phyloP scores from a whole-genome alignment of 2,113 vertebrate species.

The Campylomormyrus numenius region DNA sequence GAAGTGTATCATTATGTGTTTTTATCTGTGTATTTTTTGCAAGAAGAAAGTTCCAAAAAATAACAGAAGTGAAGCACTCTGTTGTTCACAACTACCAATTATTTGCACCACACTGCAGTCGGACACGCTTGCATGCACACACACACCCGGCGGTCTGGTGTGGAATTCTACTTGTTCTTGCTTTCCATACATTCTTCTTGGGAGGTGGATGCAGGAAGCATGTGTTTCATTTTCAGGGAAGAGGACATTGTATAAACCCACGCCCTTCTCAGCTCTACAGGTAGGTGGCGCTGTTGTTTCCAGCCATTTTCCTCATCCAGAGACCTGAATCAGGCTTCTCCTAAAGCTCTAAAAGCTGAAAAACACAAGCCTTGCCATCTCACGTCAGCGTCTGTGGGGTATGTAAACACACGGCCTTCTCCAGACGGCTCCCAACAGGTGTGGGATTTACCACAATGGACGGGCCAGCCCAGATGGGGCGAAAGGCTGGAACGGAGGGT shows the following conservation, averaged over 20 bases:
- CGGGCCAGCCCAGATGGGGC: not conserved
- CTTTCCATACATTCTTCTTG: not conserved
- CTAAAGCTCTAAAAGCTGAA: not conserved
- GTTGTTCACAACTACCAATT: not conserved
- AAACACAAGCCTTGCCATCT: slow-evolving; percentile 15
- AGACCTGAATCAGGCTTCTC: not conserved
- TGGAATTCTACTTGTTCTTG: not conserved
- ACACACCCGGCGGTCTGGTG: not conserved
- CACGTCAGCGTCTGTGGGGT: slow-evolving; percentile 26
- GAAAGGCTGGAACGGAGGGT: not conserved
- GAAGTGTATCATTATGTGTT: not conserved
- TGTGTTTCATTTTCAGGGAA: not conserved
- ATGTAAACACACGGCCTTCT: not conserved
- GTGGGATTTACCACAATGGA: not conserved
- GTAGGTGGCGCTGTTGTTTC: not conserved
- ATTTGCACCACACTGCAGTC: not conserved
- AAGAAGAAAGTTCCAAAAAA: not conserved
- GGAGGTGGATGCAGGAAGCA: not conserved
- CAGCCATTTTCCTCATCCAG: not conserved
- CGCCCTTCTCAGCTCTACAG: not conserved
- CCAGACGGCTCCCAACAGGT: slow-evolving; percentile 5
- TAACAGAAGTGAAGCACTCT: not conserved
- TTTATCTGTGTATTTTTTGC: slow-evolving; percentile 39
- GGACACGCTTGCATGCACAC: not conserved
- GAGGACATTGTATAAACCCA: not conserved